Conservation (phyloP, 2,888 invertebrate species). For the Aspidiotus rigidus region DNA sequence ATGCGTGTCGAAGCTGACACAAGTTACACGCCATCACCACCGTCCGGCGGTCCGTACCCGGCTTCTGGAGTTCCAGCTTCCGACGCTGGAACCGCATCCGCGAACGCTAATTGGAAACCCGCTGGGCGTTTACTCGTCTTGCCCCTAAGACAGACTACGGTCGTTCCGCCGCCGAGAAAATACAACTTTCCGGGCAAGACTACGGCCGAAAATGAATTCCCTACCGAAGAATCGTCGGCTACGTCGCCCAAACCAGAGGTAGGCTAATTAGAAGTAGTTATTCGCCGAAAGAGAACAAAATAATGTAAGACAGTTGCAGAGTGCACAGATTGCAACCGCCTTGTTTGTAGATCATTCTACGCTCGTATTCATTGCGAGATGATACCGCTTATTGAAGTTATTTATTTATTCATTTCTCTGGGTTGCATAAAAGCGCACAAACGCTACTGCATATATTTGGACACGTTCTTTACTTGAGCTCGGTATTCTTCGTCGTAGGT, state of each 20-base stretch:
- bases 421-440: too few relatives aligned
- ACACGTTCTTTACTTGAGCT: too few relatives aligned
- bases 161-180: conserved; percentile 15
- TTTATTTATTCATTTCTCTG: too few relatives aligned
- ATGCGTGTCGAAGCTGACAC: conserved; percentile 13
- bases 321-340: too few relatives aligned
- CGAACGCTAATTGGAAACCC: conserved; percentile 45
- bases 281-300: too few relatives aligned
- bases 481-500: too few relatives aligned
- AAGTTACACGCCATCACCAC: conserved; percentile 24
- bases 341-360: too few relatives aligned
- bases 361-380: background rate
- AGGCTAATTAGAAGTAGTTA: conserved; percentile 10
- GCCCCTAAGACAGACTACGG: conserved; percentile 39
- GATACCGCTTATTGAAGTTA: too few relatives aligned
- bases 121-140: conserved; percentile 42
- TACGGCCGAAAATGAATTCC: conserved; percentile 23
- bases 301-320: too few relatives aligned
- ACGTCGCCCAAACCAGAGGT: conserved; percentile 32
- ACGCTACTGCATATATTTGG: too few relatives aligned
- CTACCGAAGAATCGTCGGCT: conserved; percentile 14
- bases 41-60: conserved; percentile 23
- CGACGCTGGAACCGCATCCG: conserved; percentile 37
- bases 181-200: conserved; percentile 19
- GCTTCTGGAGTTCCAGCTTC: conserved; percentile 2